Base-by-base conservation (phyloP, 2,113 vertebrate genomes). In the Potamarius usumacintae region DNA sequence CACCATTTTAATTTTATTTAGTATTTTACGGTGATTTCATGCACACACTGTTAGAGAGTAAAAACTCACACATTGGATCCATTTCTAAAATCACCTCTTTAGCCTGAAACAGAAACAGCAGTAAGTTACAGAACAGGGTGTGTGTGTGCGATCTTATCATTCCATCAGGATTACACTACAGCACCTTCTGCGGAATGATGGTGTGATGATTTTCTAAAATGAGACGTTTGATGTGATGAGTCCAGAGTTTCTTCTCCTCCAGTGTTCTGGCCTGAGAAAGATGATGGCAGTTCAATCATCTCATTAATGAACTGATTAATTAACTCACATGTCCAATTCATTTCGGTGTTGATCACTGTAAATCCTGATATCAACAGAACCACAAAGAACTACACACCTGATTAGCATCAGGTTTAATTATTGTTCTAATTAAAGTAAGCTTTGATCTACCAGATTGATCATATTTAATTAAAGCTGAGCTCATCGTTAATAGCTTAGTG, bases 51-150 rank as follows among this genome's bases (percentile, higher is more conserved):
- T 62, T 48, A 71, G 0, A 58, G 82, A 27, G 34, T 11, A 22
- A 58, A 52, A 11, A 97, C 97, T 98, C 91, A 99, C 98, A 95
- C 72, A 95, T 95, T 3, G 96, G 93, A 81, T 98, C 96, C 96
- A 97, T 97, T 91, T 99, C 97, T 94, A 99, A 90, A 92, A 98
- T 97, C 81, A 97, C 96, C 91, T 98, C 97, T 89, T 98, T 98
- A 67, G 97, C 97, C 98, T 98, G 90, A 88, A 94, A 94, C 25
- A 90, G 53, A 92, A 80, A 69, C 14, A 79, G 9, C 22, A 86
- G 14, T 11, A 18, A 65, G 22, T 80, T 30, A 52, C 14, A 63
- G 22, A 76, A 12, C 42, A 78, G 53, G 22, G 48, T 52, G 74
- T 52, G 20, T 52, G 74, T n/a, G 9, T 22, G 22, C 15, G 52